A percentile compares a stretch with the other conserved stretches of the same genome.
These are phyloP conservation scores for Atlantisia rogersi DNA, from an alignment of 2,113 vertebrate genomes.

Conservation along the genomic window DNA sequence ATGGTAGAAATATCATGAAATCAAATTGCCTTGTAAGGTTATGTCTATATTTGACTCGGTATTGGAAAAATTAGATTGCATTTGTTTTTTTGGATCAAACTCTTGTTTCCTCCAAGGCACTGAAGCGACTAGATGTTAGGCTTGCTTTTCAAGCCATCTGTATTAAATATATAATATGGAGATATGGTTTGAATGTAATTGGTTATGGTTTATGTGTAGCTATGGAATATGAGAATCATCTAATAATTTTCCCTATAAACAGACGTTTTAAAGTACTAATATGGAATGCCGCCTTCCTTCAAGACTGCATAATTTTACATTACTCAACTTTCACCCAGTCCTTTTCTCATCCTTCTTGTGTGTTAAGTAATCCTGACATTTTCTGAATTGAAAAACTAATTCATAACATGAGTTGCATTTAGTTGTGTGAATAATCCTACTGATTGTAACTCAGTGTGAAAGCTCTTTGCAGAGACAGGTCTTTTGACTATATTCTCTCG, in stretches of 20 bases:
- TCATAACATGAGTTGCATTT: neutral
- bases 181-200: neutral
- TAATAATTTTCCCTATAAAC: constrained; percentile 1
- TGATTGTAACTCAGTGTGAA: neutral
- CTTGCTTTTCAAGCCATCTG: constrained; percentile 8
- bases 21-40: neutral
- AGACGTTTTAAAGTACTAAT: neutral
- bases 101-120: neutral
- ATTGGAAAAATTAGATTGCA: neutral
- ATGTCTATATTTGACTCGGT: neutral
- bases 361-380: neutral
- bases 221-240: constrained; percentile 7
- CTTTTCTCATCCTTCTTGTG: neutral
- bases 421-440: neutral
- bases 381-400: neutral
- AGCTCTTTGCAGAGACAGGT: neutral
- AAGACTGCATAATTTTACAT: neutral
- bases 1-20: neutral
- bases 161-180: constrained; percentile 26
- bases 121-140: neutral
- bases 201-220: neutral
- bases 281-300: neutral
- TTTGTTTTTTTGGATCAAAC: neutral
- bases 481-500: neutral
- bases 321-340: neutral